Evolutionary conservation across 2,888 invertebrate genomes (phyloP), one percentile per base, ranked within the genome.

Genomic region (Ectobius pallidus): DNA sequence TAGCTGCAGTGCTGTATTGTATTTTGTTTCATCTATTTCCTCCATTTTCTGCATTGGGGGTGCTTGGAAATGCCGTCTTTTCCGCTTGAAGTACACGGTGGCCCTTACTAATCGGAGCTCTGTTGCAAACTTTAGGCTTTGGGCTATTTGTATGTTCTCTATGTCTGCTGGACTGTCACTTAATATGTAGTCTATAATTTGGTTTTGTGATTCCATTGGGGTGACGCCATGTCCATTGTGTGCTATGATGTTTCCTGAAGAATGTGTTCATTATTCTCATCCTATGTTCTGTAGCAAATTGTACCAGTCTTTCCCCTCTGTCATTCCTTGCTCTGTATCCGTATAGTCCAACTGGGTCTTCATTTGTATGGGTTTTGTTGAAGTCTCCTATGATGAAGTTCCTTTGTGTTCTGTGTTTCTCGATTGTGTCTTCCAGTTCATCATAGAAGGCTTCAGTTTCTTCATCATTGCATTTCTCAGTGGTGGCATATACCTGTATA

Each of bases 341-440:
- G 39, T 39, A 39, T 14, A 14, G 39, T 39, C 39, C 39, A 9
- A 39, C 39, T 39, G 39, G 39, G 39, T 39, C 14, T 39, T 39
- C n/a, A n/a, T n/a, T n/a, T n/a, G n/a, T n/a, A n/a, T n/a, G n/a
- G n/a, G n/a, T n/a, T n/a, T n/a, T n/a, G n/a, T n/a, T n/a, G n/a
- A n/a, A n/a, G n/a, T n/a, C n/a, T n/a, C n/a, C n/a, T 49, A 49
- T 49, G 16, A n/a, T 49, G 49, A 49, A 49, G 49, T 14, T 49
- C 49, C 49, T 49, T 49, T 49, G 49, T 49, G 49, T n/a, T 49
- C 49, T 49, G 49, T 49, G 49, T 49, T 49, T 49, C 18, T 49
- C 49, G 49, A 49, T 49, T 49, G 49, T 49, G 49, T 49, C n/a
- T 49, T 49, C 49, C n/a, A 49, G 49, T n/a, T 14, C 11, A 18